Evolutionary conservation across 2,888 invertebrate species (phyloP).

Genomic region (Silvanus unidentatus): DNA sequence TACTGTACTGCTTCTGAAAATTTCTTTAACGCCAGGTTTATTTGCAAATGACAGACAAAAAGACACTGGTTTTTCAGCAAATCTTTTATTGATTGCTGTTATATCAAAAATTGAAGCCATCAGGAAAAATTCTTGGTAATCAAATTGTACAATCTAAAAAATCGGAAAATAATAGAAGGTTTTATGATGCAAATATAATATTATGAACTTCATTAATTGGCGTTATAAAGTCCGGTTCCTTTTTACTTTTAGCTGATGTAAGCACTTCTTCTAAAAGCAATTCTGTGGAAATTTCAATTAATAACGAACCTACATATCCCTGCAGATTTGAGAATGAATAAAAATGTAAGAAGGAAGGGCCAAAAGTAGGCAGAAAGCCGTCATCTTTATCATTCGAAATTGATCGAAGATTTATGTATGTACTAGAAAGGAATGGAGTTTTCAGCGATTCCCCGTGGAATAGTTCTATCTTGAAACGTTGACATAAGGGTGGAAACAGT

Average conservation of each 20-base stretch:
- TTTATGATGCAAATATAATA: slow-evolving; percentile 4
- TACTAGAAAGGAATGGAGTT: slow-evolving; percentile 49
- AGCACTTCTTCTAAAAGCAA: slow-evolving; percentile 36
- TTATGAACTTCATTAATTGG: slow-evolving; percentile 32
- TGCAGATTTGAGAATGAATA: slow-evolving; percentile 59
- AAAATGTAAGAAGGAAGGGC: slow-evolving; percentile 74
- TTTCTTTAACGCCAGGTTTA: slow-evolving; percentile 21
- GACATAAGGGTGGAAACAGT: slow-evolving; percentile 75
- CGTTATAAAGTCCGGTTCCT: slow-evolving; percentile 32
- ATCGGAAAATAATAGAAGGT: neutral
- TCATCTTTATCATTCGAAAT: slow-evolving; percentile 57
- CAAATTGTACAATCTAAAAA: slow-evolving; percentile 41
- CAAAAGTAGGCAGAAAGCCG: slow-evolving; percentile 74
- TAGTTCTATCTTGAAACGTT: slow-evolving; percentile 64
- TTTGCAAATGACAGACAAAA: slow-evolving; percentile 66
- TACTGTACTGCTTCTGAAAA: slow-evolving; percentile 16
- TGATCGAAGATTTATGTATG: slow-evolving; percentile 52
- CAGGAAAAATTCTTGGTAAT: slow-evolving; percentile 58
- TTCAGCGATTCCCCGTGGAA: slow-evolving; percentile 39
- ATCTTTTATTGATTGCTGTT: slow-evolving; percentile 59
- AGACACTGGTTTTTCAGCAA: slow-evolving; percentile 52
- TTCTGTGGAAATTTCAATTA: slow-evolving; percentile 67
- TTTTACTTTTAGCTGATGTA: slow-evolving; percentile 14
- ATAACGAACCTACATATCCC: slow-evolving; percentile 64
- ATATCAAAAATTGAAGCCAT: slow-evolving; percentile 61